phyloP scores from a whole-genome alignment of 1,140 invertebrate genomes.

The Zaprionus davidi region DNA sequence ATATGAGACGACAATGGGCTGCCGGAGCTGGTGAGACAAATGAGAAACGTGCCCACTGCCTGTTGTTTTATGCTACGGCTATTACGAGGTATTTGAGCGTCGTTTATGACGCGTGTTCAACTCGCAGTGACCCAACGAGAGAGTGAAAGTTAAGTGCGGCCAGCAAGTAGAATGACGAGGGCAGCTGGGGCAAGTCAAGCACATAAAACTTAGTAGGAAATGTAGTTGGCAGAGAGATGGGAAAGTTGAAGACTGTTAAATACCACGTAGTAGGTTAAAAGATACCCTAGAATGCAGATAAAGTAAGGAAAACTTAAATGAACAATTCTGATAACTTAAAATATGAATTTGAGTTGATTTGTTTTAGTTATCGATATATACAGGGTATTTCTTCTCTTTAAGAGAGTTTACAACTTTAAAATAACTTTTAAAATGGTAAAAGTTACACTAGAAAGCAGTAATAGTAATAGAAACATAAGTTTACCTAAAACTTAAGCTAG shows the following conservation, averaged over 20 bases:
- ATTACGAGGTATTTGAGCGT: constrained; percentile 1
- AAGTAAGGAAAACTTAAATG: no score
- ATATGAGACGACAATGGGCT: background rate
- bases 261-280: background rate
- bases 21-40: background rate
- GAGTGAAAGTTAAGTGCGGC: background rate
- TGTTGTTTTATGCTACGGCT: background rate
- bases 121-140: background rate
- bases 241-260: background rate
- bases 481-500: background rate
- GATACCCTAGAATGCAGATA: background rate
- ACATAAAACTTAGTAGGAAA: background rate
- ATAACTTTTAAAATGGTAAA: fast-evolving
- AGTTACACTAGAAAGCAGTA: background rate
- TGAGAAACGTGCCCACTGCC: background rate
- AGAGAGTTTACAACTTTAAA: background rate
- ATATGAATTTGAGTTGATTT: no score
- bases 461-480: background rate
- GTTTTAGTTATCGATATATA: no score
- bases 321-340: no score
- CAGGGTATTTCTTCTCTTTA: background rate
- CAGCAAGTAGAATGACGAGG: background rate
- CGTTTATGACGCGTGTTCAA: background rate
- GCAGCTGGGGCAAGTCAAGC: background rate
- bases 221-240: background rate